A percentile compares a stretch with the other conserved stretches of the same genome.
These are phyloP conservation scores for Archegozetes longisetosus DNA, from an alignment of 1,140 invertebrate species.

Conservation along the genomic window DNA sequence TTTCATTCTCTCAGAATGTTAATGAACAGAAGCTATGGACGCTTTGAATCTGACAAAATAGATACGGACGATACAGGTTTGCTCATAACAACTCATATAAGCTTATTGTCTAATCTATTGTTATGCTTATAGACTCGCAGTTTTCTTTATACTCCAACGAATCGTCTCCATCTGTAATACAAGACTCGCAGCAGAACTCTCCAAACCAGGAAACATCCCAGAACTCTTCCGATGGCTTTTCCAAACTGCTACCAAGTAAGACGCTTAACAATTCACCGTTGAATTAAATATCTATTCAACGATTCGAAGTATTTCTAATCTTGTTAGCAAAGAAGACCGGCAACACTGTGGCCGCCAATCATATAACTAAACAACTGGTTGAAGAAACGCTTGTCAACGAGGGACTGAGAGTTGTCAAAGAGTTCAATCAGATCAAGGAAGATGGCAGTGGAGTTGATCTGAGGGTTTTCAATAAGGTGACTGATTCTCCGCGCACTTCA, in stretches of 20 bases:
- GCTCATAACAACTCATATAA: neutral
- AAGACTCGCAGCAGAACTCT: constrained; percentile 4
- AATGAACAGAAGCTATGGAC: constrained; percentile 9
- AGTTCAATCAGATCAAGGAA: constrained; percentile 22
- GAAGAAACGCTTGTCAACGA: constrained; percentile 29
- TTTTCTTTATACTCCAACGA: constrained; percentile 23
- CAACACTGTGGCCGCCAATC: constrained; percentile 21
- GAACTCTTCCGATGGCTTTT: constrained; percentile 3
- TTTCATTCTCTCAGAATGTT: neutral
- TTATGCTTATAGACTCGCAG: constrained; percentile 21
- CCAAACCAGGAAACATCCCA: neutral
- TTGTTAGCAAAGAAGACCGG: constrained; percentile 11
- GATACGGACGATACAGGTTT: constrained; percentile 42
- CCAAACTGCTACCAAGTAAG: constrained; percentile 12
- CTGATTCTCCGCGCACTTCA: constrained; percentile 4
- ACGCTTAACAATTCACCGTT: neutral
- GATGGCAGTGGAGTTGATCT: constrained; percentile 9
- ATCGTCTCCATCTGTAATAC: constrained; percentile 5
- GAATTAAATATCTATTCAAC: neutral
- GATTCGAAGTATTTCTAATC: constrained; percentile 9
- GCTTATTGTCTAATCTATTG: neutral
- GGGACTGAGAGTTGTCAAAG: constrained; percentile 28
- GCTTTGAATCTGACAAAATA: constrained; percentile 33
- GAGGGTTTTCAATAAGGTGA: constrained; percentile 6
- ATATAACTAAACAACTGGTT: constrained; percentile 27